A percentile compares a stretch with the other conserved stretches of the same genome.
These are phyloP conservation scores for Heptranchias perlo DNA, from an alignment of 2,113 vertebrate species.

Conservation along the genomic window DNA sequence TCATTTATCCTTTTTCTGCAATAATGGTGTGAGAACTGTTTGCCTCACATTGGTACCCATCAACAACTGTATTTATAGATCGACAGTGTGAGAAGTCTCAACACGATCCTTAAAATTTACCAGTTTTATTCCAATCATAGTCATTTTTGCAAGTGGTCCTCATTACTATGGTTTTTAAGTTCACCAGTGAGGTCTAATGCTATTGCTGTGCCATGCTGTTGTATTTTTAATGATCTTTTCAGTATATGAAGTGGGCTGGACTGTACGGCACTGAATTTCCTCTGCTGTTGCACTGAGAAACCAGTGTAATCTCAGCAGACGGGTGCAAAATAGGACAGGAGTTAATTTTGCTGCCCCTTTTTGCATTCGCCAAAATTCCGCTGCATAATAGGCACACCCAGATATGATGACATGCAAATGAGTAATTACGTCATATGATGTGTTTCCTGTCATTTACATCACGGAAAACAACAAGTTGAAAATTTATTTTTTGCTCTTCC, in stretches of 20 bases:
- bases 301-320: not conserved
- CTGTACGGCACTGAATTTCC: not conserved
- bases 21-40: not conserved
- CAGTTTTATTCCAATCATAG: not conserved
- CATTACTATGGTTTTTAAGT: not conserved
- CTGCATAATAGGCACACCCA: not conserved
- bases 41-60: not conserved
- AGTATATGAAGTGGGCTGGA: not conserved
- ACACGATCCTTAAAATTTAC: not conserved
- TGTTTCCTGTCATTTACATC: not conserved
- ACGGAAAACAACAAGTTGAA: not conserved
- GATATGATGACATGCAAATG: not conserved
- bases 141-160: not conserved
- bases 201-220: not conserved
- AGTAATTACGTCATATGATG: not conserved
- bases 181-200: not conserved
- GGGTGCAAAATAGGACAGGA: not conserved
- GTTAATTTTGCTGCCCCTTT: not conserved
- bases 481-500: not conserved
- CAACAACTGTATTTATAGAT: not conserved
- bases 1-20: not conserved
- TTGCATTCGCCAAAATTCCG: not conserved
- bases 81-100: not conserved
- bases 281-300: not conserved
- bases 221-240: not conserved